Evolutionary conservation across 2,113 vertebrate species (phyloP).

Genomic region (Gnathonemus echidnorhynchus): DNA sequence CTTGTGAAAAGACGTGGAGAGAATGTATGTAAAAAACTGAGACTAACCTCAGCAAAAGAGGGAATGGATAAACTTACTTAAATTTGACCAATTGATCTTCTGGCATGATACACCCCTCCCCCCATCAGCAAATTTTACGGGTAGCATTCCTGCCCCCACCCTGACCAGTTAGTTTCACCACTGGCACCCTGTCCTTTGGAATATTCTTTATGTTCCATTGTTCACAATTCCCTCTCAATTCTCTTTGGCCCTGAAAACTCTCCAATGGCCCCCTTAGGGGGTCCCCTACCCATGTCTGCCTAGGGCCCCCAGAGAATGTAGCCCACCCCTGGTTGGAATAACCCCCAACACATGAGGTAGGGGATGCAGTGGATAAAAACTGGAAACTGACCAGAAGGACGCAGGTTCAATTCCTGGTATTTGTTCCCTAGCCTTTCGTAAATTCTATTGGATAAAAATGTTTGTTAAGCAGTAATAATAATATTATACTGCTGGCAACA

Average conservation of each 20-base stretch:
- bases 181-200: background rate
- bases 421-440: background rate
- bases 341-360: background rate
- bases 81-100: background rate
- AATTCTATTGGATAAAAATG: background rate
- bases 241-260: background rate
- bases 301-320: background rate
- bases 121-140: background rate
- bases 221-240: background rate
- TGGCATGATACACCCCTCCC: too few relatives aligned
- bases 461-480: background rate
- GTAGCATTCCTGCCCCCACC: too few relatives aligned
- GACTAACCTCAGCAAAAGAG: background rate
- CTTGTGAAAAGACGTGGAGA: too few relatives aligned
- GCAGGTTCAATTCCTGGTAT: background rate
- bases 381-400: background rate
- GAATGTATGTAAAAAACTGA: background rate
- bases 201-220: background rate
- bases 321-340: background rate
- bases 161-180: background rate
- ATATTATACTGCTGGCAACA: background rate
- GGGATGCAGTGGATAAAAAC: background rate
- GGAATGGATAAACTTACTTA: background rate
- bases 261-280: background rate
- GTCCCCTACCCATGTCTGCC: background rate